Conservation (phyloP, 2,113 vertebrate genomes). For the Mesoclemmys tuberculata region DNA sequence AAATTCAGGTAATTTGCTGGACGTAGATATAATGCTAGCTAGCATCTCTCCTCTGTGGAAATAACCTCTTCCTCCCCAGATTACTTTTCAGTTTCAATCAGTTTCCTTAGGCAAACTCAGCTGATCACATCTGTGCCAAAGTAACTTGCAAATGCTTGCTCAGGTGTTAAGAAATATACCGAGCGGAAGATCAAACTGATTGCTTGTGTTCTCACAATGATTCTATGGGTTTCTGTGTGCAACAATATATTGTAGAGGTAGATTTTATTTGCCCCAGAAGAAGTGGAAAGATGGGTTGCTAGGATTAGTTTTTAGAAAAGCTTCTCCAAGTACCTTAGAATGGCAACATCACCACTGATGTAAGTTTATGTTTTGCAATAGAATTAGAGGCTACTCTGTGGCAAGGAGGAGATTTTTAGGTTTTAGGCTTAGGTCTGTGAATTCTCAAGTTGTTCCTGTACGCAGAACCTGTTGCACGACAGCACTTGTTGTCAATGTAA, state of each 20-base stretch:
- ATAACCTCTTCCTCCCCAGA: background rate
- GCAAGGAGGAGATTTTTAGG: background rate
- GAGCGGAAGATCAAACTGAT: background rate
- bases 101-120: background rate
- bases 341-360: background rate
- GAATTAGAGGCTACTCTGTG: background rate
- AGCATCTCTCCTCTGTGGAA: background rate
- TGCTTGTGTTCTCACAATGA: background rate
- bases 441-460: background rate
- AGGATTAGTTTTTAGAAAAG: background rate
- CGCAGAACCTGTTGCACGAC: background rate
- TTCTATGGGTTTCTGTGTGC: background rate
- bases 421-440: background rate
- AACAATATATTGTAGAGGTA: background rate
- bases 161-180: background rate
- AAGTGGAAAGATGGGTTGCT: background rate
- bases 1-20: background rate
- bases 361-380: background rate
- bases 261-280: background rate
- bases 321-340: background rate
- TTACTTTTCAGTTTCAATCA: background rate
- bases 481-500: conserved; percentile 14
- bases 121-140: background rate
- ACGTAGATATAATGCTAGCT: background rate
- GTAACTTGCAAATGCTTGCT: background rate